Conservation (phyloP, 2,797 vertebrate genomes). For the Chaunax sp. region DNA sequence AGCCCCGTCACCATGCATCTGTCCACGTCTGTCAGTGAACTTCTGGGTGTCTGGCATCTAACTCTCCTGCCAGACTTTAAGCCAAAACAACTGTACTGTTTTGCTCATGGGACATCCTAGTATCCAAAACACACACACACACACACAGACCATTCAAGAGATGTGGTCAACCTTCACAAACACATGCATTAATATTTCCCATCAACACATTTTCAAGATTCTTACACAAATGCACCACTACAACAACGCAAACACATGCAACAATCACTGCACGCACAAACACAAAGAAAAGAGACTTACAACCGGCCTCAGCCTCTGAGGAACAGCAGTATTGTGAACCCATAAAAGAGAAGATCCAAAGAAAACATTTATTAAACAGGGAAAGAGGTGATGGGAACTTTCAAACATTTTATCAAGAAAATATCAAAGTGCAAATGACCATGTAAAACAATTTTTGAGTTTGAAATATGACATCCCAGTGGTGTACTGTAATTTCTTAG, state of each 20-base stretch:
- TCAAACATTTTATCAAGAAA: conserved; percentile 26
- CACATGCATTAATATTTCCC: conserved; percentile 68
- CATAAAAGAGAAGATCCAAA: conserved; percentile 60
- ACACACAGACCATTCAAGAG: conserved; percentile 34
- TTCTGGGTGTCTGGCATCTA: conserved; percentile 66
- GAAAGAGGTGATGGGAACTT: conserved; percentile 39
- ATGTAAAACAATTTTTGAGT: background rate
- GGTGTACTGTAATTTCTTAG: background rate
- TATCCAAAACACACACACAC: conserved; percentile 27
- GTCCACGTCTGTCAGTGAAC: conserved; percentile 83
- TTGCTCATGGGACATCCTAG: conserved; percentile 52
- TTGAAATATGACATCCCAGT: conserved; percentile 6
- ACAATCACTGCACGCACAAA: conserved; percentile 68
- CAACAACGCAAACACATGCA: conserved; percentile 77
- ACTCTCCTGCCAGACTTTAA: conserved; percentile 55
- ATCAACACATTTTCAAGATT: conserved; percentile 40
- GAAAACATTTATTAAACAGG: conserved; percentile 48
- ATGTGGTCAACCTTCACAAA: conserved; percentile 52
- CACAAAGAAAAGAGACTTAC: conserved; percentile 78
- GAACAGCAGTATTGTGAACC: conserved; percentile 52
- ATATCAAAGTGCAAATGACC: conserved; percentile 9
- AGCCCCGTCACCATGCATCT: conserved; percentile 75
- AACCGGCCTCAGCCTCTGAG: conserved; percentile 65
- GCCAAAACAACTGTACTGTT: conserved; percentile 72
- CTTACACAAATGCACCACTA: conserved; percentile 61